A percentile compares a stretch with the other conserved stretches of the same genome.
Evolutionary conservation across 2,888 invertebrate genomes (phyloP).

Genomic region (Cerastis rubricosa): DNA sequence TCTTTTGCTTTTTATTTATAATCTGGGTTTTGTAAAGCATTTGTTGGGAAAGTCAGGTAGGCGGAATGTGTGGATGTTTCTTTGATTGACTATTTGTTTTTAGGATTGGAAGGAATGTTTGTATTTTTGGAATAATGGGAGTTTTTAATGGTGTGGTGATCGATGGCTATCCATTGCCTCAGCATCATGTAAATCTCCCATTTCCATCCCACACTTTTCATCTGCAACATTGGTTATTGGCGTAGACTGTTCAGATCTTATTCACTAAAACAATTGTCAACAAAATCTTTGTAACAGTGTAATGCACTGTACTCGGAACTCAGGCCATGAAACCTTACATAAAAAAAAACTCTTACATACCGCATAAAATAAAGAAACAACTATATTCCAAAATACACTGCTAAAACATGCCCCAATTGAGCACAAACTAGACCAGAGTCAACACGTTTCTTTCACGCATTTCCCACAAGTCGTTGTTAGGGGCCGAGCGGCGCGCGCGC

Average conservation of each 20-base stretch:
- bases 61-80: slow-evolving; percentile 45
- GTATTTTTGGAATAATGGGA: slow-evolving; percentile 41
- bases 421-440: slow-evolving; percentile 55
- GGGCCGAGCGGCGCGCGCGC: slow-evolving; percentile 63
- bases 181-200: slow-evolving; percentile 14
- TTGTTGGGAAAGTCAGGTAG: slow-evolving; percentile 32
- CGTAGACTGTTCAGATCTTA: neutral
- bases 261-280: neutral
- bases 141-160: slow-evolving; percentile 45
- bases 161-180: slow-evolving; percentile 1
- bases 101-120: slow-evolving; percentile 26
- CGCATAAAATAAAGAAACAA: neutral
- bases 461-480: slow-evolving; percentile 58
- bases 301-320: no score
- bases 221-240: neutral
- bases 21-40: slow-evolving; percentile 52
- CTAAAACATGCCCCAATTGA: slow-evolving; percentile 40
- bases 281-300: neutral
- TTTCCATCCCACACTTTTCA: neutral
- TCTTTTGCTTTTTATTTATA: slow-evolving; percentile 64
- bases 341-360: neutral
- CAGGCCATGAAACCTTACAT: neutral
- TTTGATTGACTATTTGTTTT: slow-evolving; percentile 49
- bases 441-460: slow-evolving; percentile 65
- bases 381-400: neutral